These are phyloP conservation scores for Acromyrmex charruanus DNA, from an alignment of 1,140 invertebrate species.

Conservation along the genomic window DNA sequence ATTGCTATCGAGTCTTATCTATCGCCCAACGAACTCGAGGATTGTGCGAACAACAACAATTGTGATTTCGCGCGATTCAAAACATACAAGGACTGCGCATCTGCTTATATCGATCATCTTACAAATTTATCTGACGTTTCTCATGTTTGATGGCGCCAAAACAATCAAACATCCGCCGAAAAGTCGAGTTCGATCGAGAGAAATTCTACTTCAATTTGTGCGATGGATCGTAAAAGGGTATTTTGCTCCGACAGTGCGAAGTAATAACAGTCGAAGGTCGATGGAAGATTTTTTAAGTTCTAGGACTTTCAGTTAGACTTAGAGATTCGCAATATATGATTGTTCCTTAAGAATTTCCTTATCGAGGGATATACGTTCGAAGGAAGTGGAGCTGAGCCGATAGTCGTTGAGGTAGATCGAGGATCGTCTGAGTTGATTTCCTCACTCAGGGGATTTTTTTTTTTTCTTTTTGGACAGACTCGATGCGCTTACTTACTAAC, in stretches of 20 bases:
- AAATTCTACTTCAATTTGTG: not conserved
- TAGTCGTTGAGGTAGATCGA: conserved; percentile 50
- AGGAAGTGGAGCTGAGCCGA: conserved; percentile 34
- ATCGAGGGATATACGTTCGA: not conserved
- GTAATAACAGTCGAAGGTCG: not conserved
- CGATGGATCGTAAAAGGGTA: not conserved
- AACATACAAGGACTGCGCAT: not conserved
- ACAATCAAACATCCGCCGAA: not conserved
- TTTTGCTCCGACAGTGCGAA: not conserved
- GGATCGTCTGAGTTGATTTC: conserved; percentile 32
- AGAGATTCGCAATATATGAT: conserved; percentile 14
- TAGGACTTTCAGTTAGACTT: conserved; percentile 56
- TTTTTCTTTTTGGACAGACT: conserved; percentile 61
- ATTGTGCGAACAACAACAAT: not conserved
- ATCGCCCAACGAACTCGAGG: conserved; percentile 22
- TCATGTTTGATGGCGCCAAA: not conserved
- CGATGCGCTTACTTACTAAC: conserved; percentile 37
- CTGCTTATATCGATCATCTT: conserved; percentile 30
- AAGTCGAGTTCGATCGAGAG: conserved; percentile 2
- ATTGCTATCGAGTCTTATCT: conserved; percentile 22
- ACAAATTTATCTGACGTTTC: not conserved
- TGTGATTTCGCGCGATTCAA: not conserved
- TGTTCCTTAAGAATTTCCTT: conserved; percentile 4
- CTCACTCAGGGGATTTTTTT: not conserved
- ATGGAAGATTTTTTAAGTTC: conserved; percentile 41